Evolutionary conservation across 2,797 vertebrate species (phyloP).

Genomic region (Peromyscus melanophrys): DNA sequence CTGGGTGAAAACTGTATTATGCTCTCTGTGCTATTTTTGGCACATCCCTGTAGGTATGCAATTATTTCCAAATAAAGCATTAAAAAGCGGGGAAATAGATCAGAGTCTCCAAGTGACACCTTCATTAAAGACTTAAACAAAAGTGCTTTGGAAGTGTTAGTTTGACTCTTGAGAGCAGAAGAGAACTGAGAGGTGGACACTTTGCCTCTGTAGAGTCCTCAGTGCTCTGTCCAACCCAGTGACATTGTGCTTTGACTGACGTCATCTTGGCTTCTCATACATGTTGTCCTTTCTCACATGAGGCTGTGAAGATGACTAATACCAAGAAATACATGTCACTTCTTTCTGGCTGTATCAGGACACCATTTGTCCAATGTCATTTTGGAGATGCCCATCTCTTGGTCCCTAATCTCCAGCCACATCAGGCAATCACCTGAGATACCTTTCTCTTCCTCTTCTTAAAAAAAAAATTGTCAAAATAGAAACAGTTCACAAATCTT

Average conservation of each 20-base stretch:
- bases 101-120: not conserved
- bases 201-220: not conserved
- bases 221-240: not conserved
- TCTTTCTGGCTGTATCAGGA: not conserved
- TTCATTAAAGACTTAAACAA: not conserved
- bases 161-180: not conserved
- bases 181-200: not conserved
- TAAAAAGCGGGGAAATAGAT: not conserved
- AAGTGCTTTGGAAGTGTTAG: not conserved
- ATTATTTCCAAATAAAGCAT: not conserved
- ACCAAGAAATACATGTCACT: not conserved
- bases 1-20: not conserved
- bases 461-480: not conserved
- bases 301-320: not conserved
- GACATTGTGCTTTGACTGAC: not conserved
- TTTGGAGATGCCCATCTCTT: not conserved
- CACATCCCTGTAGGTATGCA: not conserved
- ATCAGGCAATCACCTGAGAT: not conserved
- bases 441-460: not conserved
- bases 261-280: not conserved
- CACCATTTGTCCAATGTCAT: not conserved
- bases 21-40: not conserved
- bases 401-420: not conserved
- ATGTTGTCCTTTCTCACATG: not conserved
- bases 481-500: not conserved